Conservation (phyloP, 2,888 invertebrate species). For the Lasioglossum leucozonium region DNA sequence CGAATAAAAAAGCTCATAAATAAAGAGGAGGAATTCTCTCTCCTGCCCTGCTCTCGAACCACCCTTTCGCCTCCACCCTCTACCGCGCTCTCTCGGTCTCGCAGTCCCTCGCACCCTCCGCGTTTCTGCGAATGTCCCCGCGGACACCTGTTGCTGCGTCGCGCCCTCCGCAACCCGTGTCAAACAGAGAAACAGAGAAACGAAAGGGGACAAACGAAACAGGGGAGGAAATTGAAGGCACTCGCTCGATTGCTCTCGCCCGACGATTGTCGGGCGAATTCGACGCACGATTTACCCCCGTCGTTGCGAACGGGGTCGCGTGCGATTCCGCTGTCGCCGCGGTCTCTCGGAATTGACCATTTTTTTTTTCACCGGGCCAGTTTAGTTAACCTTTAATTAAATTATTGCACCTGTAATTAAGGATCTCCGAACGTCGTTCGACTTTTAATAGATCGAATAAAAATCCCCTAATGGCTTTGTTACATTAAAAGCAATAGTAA, state of each 20-base stretch:
- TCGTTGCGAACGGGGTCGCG: not conserved
- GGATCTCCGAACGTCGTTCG: too few species aligned
- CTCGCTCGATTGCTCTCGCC: conserved; percentile 60
- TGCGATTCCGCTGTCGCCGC: not conserved
- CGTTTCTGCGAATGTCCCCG: conserved; percentile 85
- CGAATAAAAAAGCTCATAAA: conserved; percentile 85
- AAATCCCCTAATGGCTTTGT: too few species aligned
- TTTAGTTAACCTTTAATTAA: not conserved
- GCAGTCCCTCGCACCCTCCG: conserved; percentile 70
- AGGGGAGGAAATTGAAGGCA: conserved; percentile 66
- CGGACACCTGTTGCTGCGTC: conserved; percentile 83
- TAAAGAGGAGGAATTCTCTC: conserved; percentile 81
- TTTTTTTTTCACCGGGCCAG: not conserved
- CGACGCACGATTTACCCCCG: conserved; percentile 44
- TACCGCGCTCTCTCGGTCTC: conserved; percentile 68
- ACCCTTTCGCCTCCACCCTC: conserved; percentile 66
- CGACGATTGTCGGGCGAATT: conserved; percentile 48
- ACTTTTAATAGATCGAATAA: too few species aligned
- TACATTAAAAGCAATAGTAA: too few species aligned
- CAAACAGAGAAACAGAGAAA: conserved; percentile 70
- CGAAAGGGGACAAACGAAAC: conserved; percentile 40
- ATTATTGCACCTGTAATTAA: too few species aligned
- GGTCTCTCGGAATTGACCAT: not conserved
- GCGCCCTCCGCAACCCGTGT: conserved; percentile 55
- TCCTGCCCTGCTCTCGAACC: conserved; percentile 68